Evolutionary conservation across 2,797 vertebrate species (phyloP), one percentile per base, ranked within the genome.

Genomic region (Pteropus rufus): DNA sequence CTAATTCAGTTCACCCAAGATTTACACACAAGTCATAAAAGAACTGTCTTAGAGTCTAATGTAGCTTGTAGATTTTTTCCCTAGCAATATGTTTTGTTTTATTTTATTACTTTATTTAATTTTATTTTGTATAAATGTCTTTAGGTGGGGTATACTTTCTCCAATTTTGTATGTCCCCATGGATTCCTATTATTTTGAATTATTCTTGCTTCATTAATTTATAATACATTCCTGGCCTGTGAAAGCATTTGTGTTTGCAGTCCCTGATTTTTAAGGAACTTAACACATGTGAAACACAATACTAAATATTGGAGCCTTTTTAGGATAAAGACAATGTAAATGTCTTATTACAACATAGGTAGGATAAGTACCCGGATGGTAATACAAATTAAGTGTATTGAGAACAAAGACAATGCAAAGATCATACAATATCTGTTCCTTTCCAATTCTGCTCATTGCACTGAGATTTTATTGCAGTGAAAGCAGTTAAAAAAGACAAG

Each of bases 401-500:
- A 67, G 52, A 89, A 65, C 36, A 80, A 90, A 94, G 64, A 60
- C 24, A 94, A 91, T 79, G 39, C 29, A 91, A 76, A 69, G 65
- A 92, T 73, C 10, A 58, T 75, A 5, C 44, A 70, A 39, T 89
- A 89, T 49, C 8, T 34, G 49, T 46, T 90, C 21, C 58, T 5
- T 91, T 84, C 34, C 11, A 77, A n/a, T 83, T 95, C 39, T 89
- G 29, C 58, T 93, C 75, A 75, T 79, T 56, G 31, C 34, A 70
- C 7, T 92, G 39, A 92, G n/a, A 73, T 89, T 89, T 91, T 91
- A 75, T 41, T 92, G 52, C 64, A 80, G 14, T 52, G 41, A 80
- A 95, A 92, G 60, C 18, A 82, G 44, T 83, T 94, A 93, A 93
- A 85, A 72, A 89, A 94, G 76, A 82, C 52, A 95, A 93, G 80